Base-by-base conservation (phyloP, 2,797 vertebrate species). In the Austrolebias charrua region DNA sequence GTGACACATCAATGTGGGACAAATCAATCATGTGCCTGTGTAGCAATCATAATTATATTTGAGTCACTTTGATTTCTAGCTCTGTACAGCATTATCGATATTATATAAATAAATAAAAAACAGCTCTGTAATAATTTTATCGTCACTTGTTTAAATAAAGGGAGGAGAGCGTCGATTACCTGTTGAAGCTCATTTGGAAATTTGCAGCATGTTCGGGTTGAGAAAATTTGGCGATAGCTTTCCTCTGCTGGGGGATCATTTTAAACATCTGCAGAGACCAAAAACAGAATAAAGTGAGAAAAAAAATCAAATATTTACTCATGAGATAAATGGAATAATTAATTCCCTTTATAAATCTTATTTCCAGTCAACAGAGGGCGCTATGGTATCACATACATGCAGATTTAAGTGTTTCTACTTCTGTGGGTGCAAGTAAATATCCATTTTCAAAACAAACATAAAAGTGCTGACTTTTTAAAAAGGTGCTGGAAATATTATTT, bases 21-120 rank as follows among this genome's bases (percentile, higher is more conserved):
- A 99, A 90, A 90, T 99, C 98, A 90, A 99, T 95, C 97, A 99
- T 99, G 87, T 99, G 98, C 95, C 98, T 99, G 92, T 53, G 71
- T 83, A 74, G 79, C 87, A 88, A 87, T 72, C 44, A 56, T 73
- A 69, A 77, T 45, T 68, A 55, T 4, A 63, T 89, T 70, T 73
- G 66, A 73, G 69, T 46, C 63, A 55, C 44, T 35, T 53, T 57
- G 63, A 63, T 54, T 24, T 46, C 40, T 57, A 8, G 61, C 19
- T 24, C 38, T 40, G 33, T 4, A 38, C 10, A 54, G 11, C n/a
- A 35, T 20, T 13, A 48, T 48, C 11, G 5, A 12, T 19, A 24
- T 11, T n/a, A n/a, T n/a, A n/a, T n/a, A n/a, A 10, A 38, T n/a
- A 13, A 48, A n/a, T 55, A 59, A 35, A 57, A 11, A 15, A 40